Evolutionary conservation across 2,113 vertebrate species (phyloP), one percentile per base, ranked within the genome.

Genomic region (Ailurus styani): DNA sequence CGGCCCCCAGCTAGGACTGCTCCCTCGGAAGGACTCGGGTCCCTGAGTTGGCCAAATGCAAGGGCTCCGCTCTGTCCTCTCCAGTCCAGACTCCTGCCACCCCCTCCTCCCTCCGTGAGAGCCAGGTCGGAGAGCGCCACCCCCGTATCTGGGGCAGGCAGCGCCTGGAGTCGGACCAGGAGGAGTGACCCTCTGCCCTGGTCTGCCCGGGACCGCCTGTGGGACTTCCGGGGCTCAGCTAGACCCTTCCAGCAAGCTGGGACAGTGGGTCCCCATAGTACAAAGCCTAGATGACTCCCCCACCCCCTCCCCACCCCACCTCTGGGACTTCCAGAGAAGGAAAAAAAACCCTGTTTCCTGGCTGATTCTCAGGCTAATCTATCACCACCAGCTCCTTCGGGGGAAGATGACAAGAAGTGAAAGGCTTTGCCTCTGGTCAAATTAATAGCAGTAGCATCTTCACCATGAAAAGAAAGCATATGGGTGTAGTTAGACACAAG

Each of bases 381-480:
- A 45, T 87, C 93, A 90, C 73, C 77, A 92, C 73, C 68, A 70
- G 7, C 18, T 64, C 73, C 84, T 89, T 66, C 0, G 29, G 57
- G 34, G 54, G 21, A 81, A 78, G 82, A 88, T 23, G 84, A 72
- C 52, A 62, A 55, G 50, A 40, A 79, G 62, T 8, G 34, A 91
- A 85, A 93, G n/a, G 34, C 7, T 96, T 55, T 40, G 54, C 47
- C 89, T 62, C 68, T 47, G 82, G 72, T 70, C 75, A 84, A 10
- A 90, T 87, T 21, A 79, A 47, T 23, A 73, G 62, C 62, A 83
- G 81, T 17, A 34, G 55, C 62, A 9, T 75, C 79, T 82, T 92
- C 40, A 0, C 81, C 81, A 11, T 25, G 20, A 54, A 42, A 55
- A 55, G 83, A 72, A 68, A 52, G 55, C 75, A 47, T 20, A 52